Evolutionary conservation across 2,888 invertebrate genomes (phyloP), one percentile per base, ranked within the genome.

Genomic region (Rhaphigaster nebulosa): DNA sequence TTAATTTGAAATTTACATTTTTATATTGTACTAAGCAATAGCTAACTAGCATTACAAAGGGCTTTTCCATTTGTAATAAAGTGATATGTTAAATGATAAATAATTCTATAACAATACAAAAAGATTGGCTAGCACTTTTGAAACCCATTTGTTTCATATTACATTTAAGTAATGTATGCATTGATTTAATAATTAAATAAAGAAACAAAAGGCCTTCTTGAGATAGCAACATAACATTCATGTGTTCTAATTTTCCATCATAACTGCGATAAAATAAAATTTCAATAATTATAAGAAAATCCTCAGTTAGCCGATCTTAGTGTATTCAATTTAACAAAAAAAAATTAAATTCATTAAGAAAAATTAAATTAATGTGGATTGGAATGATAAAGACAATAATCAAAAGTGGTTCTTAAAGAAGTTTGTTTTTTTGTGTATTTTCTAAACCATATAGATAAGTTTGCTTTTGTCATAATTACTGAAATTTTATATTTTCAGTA

Each of bases 21-120:
- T 45, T 84, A 84, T 45, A 84, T n/a, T 13, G 13, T 45, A 45
- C 45, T 84, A 84, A 84, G 84, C 84, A 84, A 45, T 50, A n/a
- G n/a, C 45, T 50, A 84, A 50, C 45, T 84, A 84, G 50, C 23
- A 84, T 84, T 50, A 45, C 84, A 84, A 41, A 84, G 84, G 45
- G 45, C 45, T 84, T 84, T 84, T 84, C 45, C 41, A 80, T 45
- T 41, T 80, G 45, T 45, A 84, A 45, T 50, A 84, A 84, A n/a
- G 84, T 45, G 84, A 84, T 84, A 84, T 84, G 84, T 84, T 45
- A 84, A 84, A 84, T 45, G 41, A 84, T 84, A 84, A 84, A 84
- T 26, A 45, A 45, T 45, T 13, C 45, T 84, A 84, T n/a, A 1
- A 45, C 84, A 41, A n/a, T 84, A 84, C 84, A 45, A 84, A 84